Evolutionary conservation across 2,797 vertebrate species (phyloP).

Genomic region (Manis crassicaudata): DNA sequence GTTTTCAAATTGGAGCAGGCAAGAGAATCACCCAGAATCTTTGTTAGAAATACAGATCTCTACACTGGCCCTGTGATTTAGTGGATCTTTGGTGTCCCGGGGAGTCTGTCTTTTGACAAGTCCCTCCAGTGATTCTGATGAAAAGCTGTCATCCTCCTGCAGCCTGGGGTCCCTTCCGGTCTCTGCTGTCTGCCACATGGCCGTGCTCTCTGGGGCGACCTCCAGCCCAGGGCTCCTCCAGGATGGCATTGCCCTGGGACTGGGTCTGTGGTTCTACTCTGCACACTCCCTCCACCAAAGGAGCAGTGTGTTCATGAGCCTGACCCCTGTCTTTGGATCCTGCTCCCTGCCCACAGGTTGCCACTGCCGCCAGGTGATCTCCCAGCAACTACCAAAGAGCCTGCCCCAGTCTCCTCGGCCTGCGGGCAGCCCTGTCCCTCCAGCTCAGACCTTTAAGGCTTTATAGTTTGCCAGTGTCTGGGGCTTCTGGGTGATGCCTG

Average conservation of each 20-base stretch:
- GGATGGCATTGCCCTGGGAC: not conserved
- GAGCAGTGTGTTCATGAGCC: not conserved
- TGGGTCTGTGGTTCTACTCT: too few species aligned
- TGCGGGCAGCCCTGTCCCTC: fast-evolving
- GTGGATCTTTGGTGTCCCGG: fast-evolving
- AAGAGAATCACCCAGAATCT: not conserved
- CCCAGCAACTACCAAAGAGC: not conserved
- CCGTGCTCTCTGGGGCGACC: too few species aligned
- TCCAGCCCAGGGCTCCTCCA: too few species aligned
- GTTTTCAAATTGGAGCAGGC: too few species aligned
- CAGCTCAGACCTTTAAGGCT: not conserved
- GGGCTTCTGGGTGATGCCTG: not conserved
- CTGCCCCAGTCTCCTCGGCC: fast-evolving
- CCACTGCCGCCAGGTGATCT: too few species aligned
- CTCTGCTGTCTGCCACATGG: not conserved
- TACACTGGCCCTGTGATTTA: not conserved
- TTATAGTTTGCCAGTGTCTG: not conserved
- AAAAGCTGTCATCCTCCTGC: fast-evolving
- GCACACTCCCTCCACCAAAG: too few species aligned
- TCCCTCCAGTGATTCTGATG: not conserved
- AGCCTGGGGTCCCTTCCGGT: fast-evolving
- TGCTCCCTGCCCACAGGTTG: not conserved
- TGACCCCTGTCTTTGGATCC: not conserved
- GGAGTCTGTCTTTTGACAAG: not conserved
- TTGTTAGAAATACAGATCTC: not conserved